These are phyloP conservation scores for Sinocyclocheilus rhinocerous DNA, from an alignment of 2,113 vertebrate species.

Conservation along the genomic window DNA sequence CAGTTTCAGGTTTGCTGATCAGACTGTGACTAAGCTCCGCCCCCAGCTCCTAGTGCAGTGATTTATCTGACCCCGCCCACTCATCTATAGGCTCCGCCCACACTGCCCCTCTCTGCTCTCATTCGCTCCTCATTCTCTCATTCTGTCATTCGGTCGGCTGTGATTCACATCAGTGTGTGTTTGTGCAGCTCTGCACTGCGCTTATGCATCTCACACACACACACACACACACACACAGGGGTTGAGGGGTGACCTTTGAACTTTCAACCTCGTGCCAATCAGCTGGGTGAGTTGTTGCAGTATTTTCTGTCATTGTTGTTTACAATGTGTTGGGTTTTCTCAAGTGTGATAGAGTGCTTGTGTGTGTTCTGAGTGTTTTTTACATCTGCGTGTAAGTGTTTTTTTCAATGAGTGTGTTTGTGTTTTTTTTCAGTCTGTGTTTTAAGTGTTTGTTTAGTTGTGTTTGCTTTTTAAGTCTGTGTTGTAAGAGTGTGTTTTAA, in stretches of 20 bases:
- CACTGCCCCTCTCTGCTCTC: not conserved
- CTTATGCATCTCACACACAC: not conserved
- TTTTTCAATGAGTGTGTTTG: no score
- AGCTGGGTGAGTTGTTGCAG: constrained; percentile 1
- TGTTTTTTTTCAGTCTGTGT: no score
- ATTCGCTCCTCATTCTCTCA: constrained; percentile 7
- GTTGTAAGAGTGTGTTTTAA: no score
- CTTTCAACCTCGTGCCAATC: not conserved
- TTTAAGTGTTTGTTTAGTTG: no score
- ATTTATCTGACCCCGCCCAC: constrained; percentile 41
- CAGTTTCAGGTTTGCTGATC: constrained; percentile 51
- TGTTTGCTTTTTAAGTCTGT: no score
- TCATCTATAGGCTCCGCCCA: constrained; percentile 13
- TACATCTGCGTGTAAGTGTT: not conserved
- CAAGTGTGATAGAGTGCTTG: not conserved
- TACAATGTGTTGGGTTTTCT: not conserved
- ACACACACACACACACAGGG: not conserved
- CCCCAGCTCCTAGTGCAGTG: constrained; percentile 64
- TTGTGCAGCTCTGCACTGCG: not conserved
- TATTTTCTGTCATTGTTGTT: not conserved
- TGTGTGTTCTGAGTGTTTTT: not conserved
- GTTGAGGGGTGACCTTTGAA: not conserved
- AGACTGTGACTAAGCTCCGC: constrained; percentile 46
- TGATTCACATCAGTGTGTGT: constrained; percentile 25
- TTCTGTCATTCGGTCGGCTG: not conserved